These are phyloP conservation scores for Amazona vittata DNA, from an alignment of 2,113 vertebrate species.

Conservation along the genomic window DNA sequence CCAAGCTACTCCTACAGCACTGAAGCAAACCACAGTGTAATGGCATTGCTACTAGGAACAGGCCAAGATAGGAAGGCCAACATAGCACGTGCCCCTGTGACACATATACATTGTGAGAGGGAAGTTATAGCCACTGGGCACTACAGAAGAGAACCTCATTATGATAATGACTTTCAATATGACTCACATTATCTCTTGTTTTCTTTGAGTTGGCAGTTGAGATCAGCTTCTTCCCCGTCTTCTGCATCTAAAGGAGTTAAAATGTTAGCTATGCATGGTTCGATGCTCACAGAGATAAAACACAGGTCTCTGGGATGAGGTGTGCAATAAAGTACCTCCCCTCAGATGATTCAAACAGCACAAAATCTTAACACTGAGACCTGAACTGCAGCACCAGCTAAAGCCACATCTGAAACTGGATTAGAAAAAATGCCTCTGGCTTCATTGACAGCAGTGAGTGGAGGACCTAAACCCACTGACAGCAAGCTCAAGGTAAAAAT, in stretches of 20 bases:
- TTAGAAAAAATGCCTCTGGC: constrained; percentile 30
- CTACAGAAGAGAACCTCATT: not conserved
- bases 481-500: constrained; percentile 30
- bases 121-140: not conserved
- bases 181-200: not conserved
- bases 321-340: fast-evolving
- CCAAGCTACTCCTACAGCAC: not conserved
- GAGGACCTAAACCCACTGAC: not conserved
- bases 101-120: fast-evolving
- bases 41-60: not conserved
- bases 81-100: fast-evolving
- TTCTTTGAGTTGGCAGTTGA: not conserved
- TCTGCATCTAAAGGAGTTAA: not conserved
- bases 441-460: not conserved
- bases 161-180: not conserved
- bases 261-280: fast-evolving
- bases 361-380: not conserved
- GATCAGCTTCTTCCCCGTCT: not conserved
- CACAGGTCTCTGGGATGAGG: fast-evolving
- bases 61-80: not conserved
- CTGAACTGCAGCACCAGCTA: not conserved
- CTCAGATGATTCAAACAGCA: not conserved
- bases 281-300: not conserved
- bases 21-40: fast-evolving
- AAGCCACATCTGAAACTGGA: constrained; percentile 24